A percentile compares a stretch with the other conserved stretches of the same genome.
Evolutionary conservation across 2,888 invertebrate species (phyloP).

Genomic region (Horisme vitalbata): DNA sequence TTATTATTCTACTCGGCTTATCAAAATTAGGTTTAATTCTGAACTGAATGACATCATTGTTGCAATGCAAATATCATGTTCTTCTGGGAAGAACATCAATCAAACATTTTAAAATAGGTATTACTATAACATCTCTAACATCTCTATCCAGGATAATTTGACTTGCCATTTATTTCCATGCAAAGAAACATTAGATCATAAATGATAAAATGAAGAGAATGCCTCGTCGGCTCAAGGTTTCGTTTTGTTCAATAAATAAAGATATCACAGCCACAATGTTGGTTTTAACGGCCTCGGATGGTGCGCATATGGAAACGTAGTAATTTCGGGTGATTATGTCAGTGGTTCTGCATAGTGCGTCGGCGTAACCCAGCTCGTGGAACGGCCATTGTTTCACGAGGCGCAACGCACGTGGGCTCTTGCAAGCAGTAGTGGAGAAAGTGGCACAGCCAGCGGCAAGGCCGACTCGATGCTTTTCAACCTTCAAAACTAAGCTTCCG

Average conservation of each 20-base stretch:
- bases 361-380: slow-evolving; percentile 58
- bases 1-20: slow-evolving; percentile 21
- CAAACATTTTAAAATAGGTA: too few species aligned
- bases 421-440: slow-evolving; percentile 65
- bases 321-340: slow-evolving; percentile 73
- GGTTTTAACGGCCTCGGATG: slow-evolving; percentile 63
- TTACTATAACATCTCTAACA: too few species aligned
- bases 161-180: too few species aligned
- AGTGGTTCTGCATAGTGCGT: slow-evolving; percentile 66
- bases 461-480: slow-evolving; percentile 68
- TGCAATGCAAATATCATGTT: not conserved
- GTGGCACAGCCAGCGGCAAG: slow-evolving; percentile 78
- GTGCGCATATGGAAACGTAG: slow-evolving; percentile 56
- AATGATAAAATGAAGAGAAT: slow-evolving; percentile 64
- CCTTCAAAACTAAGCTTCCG: slow-evolving; percentile 70
- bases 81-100: not conserved
- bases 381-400: slow-evolving; percentile 62
- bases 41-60: not conserved
- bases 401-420: slow-evolving; percentile 70
- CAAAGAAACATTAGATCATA: slow-evolving; percentile 32
- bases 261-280: slow-evolving; percentile 61
- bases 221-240: slow-evolving; percentile 65
- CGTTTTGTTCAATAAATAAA: slow-evolving; percentile 65
- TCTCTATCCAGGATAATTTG: too few species aligned
- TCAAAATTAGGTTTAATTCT: not conserved